Base-by-base conservation (phyloP, 2,113 vertebrate genomes). In the Procavia capensis region DNA sequence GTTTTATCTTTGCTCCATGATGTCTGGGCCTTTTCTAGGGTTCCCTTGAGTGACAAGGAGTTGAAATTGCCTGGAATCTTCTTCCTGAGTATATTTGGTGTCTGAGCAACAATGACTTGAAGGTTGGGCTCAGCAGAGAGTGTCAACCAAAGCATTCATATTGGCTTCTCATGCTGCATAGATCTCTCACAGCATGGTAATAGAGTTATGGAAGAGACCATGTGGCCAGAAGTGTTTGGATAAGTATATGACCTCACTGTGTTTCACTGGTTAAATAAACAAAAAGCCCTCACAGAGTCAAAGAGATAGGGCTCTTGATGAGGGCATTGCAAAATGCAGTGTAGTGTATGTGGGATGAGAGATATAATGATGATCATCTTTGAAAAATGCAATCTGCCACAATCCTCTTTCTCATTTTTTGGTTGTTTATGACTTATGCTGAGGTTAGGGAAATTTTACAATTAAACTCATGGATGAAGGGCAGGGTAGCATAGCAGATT, bases 81-180 rank as follows among this genome's bases (percentile, higher is more conserved):
- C 59, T 64, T 79, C 20, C n/a, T 1, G 0, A 14, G 0, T 45
- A 6, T 45, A 29, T 83, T 41, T 10, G 43, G 19, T 29, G 24
- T 31, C 66, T 54, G 75, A n/a, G 47, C 54, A 61, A 64, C n/a
- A n/a, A 19, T 6, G 11, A 34, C 13, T 19, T 14, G 17, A 74
- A 75, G 19, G 25, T n/a, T 3, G 17, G 9, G 14, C 10, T 76
- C 83, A 20, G 64, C 9, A 9, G 36, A 17, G 11, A 22, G 16
- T 24, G 9, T 19, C 7, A 50, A 25, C 6, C 8, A 5, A 22
- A 70, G 27, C 20, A 45, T 11, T 47, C 4, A 3, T 6, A 1
- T 2, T 11, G 9, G 27, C 34, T 27, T 61, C 29, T 79, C 3
- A 0, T 19, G 6, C 7, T 50, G 1, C 54, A 34, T 24, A 2